Base-by-base conservation (phyloP, 2,888 invertebrate genomes). In the Zootermopsis nevadensis region DNA sequence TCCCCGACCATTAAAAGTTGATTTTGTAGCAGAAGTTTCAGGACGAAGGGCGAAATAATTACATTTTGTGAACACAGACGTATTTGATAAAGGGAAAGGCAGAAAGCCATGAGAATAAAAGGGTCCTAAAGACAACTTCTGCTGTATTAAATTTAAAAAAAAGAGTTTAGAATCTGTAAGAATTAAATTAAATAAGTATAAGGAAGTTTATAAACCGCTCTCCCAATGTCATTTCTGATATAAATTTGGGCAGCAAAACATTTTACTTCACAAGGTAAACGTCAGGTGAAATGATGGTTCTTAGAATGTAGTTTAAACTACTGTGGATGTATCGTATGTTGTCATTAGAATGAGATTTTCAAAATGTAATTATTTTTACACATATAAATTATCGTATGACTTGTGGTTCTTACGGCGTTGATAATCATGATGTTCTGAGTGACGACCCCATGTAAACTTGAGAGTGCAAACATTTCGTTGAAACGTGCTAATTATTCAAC, bases 71-170 rank as follows among this genome's bases (percentile, higher is more conserved):
- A 69, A 69, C 69, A 31, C 6, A 33, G 69, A 33, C 30, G 19
- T 33, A 69, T 22, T 69, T 69, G 69, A 22, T 4, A 31, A 33
- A 33, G 31, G 33, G 69, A 30, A 69, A 69, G 19, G 22, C 69
- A 10, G 31, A 69, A 10, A 66, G 24, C 24, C 8, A 66, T 15
- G 66, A 66, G 33, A 69, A 69, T 69, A 69, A 31, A 69, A 69
- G 69, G 33, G 19, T 12, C 33, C 19, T 69, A 33, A 69, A 69
- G 69, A 33, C 69, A 33, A 33, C 69, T 69, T 69, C 69, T 69
- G 8, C 4, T 12, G 69, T 8, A 33, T 7, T 69, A 33, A 33
- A 69, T 60, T 0, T 27, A 2, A 19, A n/a, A 27, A 7, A 60
- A 27, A 27, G 10, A 60, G n/a, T 10, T n/a, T 6, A 60, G 60